Evolutionary conservation across 1,140 invertebrate genomes (phyloP), one percentile per base, ranked within the genome.

Genomic region (Temnothorax curvispinosus): DNA sequence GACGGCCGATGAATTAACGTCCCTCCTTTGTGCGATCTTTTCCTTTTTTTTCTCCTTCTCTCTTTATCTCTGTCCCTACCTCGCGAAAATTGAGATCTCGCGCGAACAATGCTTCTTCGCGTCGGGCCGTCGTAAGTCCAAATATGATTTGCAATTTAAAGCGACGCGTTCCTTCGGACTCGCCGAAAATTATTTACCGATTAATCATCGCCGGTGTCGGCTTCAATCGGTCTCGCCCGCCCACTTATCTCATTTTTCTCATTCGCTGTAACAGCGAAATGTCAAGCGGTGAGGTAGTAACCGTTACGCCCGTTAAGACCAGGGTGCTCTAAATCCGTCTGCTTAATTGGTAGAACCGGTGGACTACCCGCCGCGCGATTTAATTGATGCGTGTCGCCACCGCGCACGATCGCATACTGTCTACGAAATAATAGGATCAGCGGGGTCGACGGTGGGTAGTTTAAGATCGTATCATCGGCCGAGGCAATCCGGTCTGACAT

Each of bases 301-400:
- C 77, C 21, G 77, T 81, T 81, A 81, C 44, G 47, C 41, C 41
- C 44, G 75, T 50, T 62, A 35, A 62, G 11, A 56, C 27, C 65
- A 69, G 41, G 35, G 6, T 71, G 77, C 64, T 71, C 64, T 7
- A 69, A 81, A 71, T 81, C 77, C 15, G 64, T 54, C 64, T 47
- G 27, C 32, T 65, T 78, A 81, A 81, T 35, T 54, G 35, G 8
- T 13, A 47, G 11, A 64, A 76, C 35, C 56, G 64, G 72, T 58
- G 44, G 82, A 50, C 60, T 38, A 85, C 47, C 21, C 54, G 52
- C 35, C 58, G 85, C 56, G 72, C 75, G 75, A 69, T 74, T 82
- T 90, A 89, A 90, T 89, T 81, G 85, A 89, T 67, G 58, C 47
- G 56, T 32, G 71, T 78, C 76, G 60, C 56, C 38, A 69, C 62